phyloP scores from a whole-genome alignment of 2,797 vertebrate species.

The Enteromius fasciolatus region DNA sequence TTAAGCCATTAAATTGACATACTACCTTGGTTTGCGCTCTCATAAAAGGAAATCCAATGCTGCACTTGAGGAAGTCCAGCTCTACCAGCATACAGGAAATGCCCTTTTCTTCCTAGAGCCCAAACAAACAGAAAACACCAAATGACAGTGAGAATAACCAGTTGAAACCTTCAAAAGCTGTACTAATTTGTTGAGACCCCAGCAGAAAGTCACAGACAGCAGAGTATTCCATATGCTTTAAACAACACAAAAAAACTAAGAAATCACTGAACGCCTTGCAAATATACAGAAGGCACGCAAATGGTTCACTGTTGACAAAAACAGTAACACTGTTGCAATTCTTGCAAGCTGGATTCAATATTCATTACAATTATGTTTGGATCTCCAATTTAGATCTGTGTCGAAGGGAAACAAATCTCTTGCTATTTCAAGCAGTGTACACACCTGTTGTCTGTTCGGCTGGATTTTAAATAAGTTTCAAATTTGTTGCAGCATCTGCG shows the following conservation, averaged over 20 bases:
- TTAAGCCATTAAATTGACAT: neutral
- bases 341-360: neutral
- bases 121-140: slow-evolving; percentile 59
- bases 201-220: neutral
- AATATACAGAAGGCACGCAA: neutral
- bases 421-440: neutral
- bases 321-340: too few relatives aligned
- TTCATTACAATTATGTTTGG: neutral
- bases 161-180: neutral
- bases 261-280: neutral
- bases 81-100: slow-evolving; percentile 94
- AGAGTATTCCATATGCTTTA: neutral
- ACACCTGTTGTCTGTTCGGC: neutral
- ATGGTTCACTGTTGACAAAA: neutral
- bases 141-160: slow-evolving; percentile 15
- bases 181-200: neutral
- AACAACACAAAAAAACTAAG: neutral
- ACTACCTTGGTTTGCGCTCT: slow-evolving; percentile 93
- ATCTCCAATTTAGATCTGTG: neutral
- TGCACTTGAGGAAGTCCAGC: slow-evolving; percentile 94
- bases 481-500: neutral
- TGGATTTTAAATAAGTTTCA: neutral
- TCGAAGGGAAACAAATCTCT: neutral
- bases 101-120: slow-evolving; percentile 92
- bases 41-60: slow-evolving; percentile 99